Conservation (phyloP, 2,888 invertebrate genomes). For the Pollenia amentaria region DNA sequence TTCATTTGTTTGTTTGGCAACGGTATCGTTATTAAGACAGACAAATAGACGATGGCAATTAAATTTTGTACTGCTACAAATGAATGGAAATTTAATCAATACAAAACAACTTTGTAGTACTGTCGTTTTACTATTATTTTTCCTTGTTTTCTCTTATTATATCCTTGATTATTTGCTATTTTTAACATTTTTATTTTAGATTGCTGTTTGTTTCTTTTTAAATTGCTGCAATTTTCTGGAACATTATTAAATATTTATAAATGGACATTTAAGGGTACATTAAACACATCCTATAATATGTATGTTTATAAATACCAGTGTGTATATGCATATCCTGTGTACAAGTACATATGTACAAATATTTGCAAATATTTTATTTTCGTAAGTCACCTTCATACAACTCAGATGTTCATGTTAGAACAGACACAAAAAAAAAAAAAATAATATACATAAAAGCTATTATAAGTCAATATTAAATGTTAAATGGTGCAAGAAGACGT, state of each 20-base stretch:
- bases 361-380: constrained; percentile 1
- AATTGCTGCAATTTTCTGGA: constrained; percentile 54
- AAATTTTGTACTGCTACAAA: constrained; percentile 40
- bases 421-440: constrained; percentile 4
- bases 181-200: constrained; percentile 4
- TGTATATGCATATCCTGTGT: background rate
- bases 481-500: constrained; percentile 58
- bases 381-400: constrained; percentile 17
- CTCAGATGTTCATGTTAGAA: background rate
- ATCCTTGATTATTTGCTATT: constrained; percentile 29
- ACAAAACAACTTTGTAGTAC: constrained; percentile 1
- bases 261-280: constrained; percentile 62
- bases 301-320: constrained; percentile 10
- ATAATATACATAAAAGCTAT: constrained; percentile 23
- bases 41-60: constrained; percentile 37
- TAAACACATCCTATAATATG: constrained; percentile 49
- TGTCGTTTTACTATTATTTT: background rate
- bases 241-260: constrained; percentile 69
- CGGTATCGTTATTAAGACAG: background rate
- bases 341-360: background rate
- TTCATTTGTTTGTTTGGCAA: constrained; percentile 52
- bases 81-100: constrained; percentile 41
- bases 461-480: constrained; percentile 63
- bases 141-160: constrained; percentile 24
- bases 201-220: background rate